phyloP scores from a whole-genome alignment of 1,140 invertebrate genomes.

The Magallana gigas region DNA sequence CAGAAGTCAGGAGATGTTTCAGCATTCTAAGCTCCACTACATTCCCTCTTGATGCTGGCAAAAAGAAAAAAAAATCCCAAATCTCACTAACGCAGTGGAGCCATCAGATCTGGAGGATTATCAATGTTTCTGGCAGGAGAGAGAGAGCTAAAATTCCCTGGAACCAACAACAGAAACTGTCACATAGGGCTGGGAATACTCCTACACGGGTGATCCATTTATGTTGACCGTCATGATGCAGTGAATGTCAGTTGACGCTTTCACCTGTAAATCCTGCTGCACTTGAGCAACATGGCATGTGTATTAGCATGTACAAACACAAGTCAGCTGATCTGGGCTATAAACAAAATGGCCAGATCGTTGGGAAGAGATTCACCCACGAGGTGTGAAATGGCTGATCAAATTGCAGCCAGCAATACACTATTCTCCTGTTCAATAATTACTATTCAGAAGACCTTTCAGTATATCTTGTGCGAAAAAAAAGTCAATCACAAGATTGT shows the following conservation, averaged over 20 bases:
- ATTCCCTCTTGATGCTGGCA: neutral
- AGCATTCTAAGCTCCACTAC: neutral
- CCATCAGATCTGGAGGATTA: neutral
- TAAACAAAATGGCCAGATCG: neutral
- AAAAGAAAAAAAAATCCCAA: neutral
- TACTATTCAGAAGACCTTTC: neutral
- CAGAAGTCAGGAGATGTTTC: slow-evolving; percentile 23
- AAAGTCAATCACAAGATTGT: slow-evolving; percentile 7
- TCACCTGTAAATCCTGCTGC: neutral
- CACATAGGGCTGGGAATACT: neutral
- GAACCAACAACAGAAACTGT: neutral
- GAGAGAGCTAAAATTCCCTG: neutral
- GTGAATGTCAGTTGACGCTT: neutral
- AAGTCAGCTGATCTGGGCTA: neutral
- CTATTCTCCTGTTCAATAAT: slow-evolving; percentile 16
- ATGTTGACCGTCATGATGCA: neutral
- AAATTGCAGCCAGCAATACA: neutral
- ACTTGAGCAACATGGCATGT: neutral
- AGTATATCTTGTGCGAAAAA: neutral
- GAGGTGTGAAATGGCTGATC: neutral
- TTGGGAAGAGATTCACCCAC: neutral
- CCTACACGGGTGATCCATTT: neutral
- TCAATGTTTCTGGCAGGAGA: neutral
- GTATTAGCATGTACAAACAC: neutral
- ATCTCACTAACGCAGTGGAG: neutral